A percentile compares a stretch with the other conserved stretches of the same genome.
phyloP scores from a whole-genome alignment of 2,888 invertebrate genomes.

The Mythimna impura region DNA sequence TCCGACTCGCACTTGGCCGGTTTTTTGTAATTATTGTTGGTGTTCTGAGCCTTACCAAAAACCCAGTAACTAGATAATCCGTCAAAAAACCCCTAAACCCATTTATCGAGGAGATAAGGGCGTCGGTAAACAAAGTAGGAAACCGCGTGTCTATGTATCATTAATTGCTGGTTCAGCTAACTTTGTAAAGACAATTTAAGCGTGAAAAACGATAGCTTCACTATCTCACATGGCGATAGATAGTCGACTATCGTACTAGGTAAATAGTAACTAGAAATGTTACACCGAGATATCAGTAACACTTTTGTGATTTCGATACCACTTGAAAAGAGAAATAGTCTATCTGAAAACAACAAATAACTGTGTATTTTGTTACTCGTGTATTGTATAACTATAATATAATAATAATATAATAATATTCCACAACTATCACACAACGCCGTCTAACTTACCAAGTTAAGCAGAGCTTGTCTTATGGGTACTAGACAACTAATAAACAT shows the following conservation, averaged over 20 bases:
- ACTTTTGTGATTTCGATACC: constrained; percentile 16
- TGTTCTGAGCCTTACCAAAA: background rate
- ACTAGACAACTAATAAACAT: no score
- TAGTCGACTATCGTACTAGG: constrained; percentile 21
- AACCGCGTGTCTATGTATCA: constrained; percentile 22
- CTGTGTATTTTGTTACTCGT: constrained; percentile 16
- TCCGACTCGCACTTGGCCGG: no score
- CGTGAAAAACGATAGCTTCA: constrained; percentile 17
- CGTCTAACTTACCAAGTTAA: no score
- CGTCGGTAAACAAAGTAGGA: constrained; percentile 3
- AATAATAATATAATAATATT: background rate
- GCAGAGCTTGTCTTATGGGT: no score
- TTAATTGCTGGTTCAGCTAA: constrained; percentile 19
- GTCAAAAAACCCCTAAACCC: constrained; percentile 14
- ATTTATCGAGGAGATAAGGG: constrained; percentile 18
- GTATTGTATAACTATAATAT: background rate
- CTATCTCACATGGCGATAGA: constrained; percentile 15
- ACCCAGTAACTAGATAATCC: background rate
- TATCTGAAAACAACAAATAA: constrained; percentile 2
- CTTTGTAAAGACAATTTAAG: constrained; percentile 14
- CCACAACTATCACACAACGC: no score
- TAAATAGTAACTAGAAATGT: constrained; percentile 24
- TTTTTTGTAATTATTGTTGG: background rate
- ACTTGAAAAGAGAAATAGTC: background rate
- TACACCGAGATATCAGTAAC: constrained; percentile 27